Evolutionary conservation across 2,113 vertebrate species (phyloP).

Genomic region (Coracopsis vasa): DNA sequence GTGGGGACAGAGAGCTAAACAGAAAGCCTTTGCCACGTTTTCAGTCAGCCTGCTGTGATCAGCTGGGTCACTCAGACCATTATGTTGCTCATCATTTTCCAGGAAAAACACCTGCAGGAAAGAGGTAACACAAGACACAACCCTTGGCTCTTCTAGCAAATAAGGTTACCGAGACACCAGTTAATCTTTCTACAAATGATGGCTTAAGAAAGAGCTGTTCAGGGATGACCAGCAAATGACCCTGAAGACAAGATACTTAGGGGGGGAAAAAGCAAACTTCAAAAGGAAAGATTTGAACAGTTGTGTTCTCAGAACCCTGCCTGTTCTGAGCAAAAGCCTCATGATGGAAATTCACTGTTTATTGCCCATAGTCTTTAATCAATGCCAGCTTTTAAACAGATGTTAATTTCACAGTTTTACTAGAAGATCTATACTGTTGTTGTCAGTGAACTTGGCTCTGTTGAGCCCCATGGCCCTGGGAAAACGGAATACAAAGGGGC

Average conservation of each 20-base stretch:
- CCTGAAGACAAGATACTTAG: neutral
- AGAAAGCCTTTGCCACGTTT: slow-evolving; percentile 94
- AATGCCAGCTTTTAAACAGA: neutral
- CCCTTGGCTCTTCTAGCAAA: neutral
- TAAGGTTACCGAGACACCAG: neutral
- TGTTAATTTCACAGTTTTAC: neutral
- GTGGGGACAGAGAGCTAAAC: slow-evolving; percentile 91
- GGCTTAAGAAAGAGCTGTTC: neutral
- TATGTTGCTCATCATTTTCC: slow-evolving; percentile 91
- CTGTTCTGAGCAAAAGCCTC: neutral
- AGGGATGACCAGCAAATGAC: neutral
- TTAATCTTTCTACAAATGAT: neutral
- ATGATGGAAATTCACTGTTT: neutral
- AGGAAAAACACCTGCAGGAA: slow-evolving; percentile 91
- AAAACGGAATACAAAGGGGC: rapidly evolving
- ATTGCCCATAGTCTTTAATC: neutral
- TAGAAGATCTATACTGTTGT: neutral
- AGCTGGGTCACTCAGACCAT: slow-evolving; percentile 88
- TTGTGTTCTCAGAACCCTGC: neutral
- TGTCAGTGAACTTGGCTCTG: neutral
- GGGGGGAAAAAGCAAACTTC: neutral
- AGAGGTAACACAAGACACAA: neutral
- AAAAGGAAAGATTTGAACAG: neutral
- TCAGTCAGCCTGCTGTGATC: slow-evolving; percentile 96
- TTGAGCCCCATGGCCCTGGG: neutral